Evolutionary conservation across 2,113 vertebrate genomes (phyloP).

Genomic region (Heterotis niloticus): DNA sequence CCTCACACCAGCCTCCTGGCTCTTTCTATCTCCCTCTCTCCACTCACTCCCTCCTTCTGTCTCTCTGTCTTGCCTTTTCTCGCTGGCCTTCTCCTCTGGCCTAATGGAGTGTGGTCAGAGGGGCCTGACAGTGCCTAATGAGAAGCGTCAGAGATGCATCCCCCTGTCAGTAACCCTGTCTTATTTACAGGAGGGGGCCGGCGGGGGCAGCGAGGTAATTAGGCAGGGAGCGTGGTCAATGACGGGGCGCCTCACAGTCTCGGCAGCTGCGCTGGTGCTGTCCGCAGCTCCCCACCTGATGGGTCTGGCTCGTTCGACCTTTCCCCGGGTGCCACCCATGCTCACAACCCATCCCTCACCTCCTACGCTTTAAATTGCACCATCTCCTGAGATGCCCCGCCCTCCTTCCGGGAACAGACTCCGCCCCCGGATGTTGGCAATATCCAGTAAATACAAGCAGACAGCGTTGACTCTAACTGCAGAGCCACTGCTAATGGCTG

Average conservation of each 20-base stretch:
- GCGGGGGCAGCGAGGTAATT: slow-evolving; percentile 5
- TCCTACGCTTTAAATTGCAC: no score
- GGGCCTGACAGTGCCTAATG: slow-evolving; percentile 18
- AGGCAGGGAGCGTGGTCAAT: slow-evolving; percentile 1
- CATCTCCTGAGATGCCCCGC: no score
- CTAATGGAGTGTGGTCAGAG: slow-evolving; percentile 23
- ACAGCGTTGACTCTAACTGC: not conserved
- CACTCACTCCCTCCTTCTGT: not conserved
- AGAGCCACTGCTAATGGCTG: not conserved
- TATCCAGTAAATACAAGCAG: not conserved
- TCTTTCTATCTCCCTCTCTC: not conserved
- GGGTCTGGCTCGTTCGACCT: no score
- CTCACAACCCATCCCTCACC: no score
- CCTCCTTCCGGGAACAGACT: no score
- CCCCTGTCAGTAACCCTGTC: slow-evolving; percentile 13
- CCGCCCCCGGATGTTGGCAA: no score
- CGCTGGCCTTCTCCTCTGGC: not conserved
- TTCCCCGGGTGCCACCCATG: no score
- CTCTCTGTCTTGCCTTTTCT: not conserved
- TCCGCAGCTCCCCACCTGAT: not conserved
- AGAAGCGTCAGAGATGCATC: slow-evolving; percentile 11
- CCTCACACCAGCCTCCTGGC: not conserved
- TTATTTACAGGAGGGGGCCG: slow-evolving; percentile 21
- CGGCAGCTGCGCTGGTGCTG: not conserved
- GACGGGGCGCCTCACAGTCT: not conserved